Percentiles rank a stretch among this genome's conserved stretches.
Conservation (phyloP, 2,888 invertebrate species). For the Tipula unca region DNA sequence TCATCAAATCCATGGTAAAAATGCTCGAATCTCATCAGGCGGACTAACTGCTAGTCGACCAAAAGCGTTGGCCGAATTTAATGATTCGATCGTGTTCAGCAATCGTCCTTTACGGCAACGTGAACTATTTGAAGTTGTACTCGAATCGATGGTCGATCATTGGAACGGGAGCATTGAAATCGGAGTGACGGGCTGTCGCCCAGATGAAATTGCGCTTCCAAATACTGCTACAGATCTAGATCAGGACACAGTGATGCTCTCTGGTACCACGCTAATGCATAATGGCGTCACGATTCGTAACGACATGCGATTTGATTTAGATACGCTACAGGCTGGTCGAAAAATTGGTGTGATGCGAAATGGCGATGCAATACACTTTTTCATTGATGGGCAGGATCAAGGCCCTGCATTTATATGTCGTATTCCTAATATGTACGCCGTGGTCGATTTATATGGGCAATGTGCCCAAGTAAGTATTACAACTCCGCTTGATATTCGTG, state of each 20-base stretch:
- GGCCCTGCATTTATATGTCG: conserved; percentile 75
- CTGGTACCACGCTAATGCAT: conserved; percentile 86
- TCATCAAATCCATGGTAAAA: conserved; percentile 81
- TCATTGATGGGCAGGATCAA: conserved; percentile 77
- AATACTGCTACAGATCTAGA: conserved; percentile 87
- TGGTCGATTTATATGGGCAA: conserved; percentile 91
- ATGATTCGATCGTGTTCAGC: conserved; percentile 88
- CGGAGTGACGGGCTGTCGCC: conserved; percentile 80
- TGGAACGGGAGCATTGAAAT: conserved; percentile 90
- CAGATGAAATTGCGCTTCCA: conserved; percentile 79
- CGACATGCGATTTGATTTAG: conserved; percentile 79
- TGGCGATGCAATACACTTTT: conserved; percentile 77
- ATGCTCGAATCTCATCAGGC: conserved; percentile 75
- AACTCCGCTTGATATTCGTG: conserved; percentile 34
- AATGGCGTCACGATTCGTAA: conserved; percentile 75
- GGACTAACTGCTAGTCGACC: conserved; percentile 80
- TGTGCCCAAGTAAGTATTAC: conserved; percentile 75
- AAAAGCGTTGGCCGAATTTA: conserved; percentile 84
- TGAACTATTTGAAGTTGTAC: conserved; percentile 83
- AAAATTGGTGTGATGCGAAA: conserved; percentile 83
- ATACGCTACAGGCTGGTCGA: conserved; percentile 67
- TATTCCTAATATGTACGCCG: conserved; percentile 77
- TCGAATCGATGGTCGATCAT: conserved; percentile 84
- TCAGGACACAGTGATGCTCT: conserved; percentile 87
- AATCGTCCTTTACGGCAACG: conserved; percentile 79